Conservation (phyloP, 2,797 vertebrate species). For the Aphelocoma californica region DNA sequence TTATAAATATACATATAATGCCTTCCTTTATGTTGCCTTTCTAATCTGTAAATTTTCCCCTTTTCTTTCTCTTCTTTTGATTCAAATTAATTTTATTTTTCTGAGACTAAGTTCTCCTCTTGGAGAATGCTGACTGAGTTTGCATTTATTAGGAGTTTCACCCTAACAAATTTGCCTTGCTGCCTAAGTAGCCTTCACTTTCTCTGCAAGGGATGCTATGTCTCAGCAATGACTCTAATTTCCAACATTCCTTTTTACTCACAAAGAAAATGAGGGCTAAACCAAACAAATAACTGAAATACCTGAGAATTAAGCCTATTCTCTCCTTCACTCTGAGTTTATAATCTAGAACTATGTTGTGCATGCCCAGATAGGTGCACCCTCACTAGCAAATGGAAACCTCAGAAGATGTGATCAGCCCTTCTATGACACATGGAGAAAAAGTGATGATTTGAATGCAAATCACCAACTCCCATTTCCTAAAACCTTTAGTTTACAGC, state of each 20-base stretch:
- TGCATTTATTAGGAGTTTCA: background rate
- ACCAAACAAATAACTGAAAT: background rate
- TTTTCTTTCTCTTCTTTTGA: background rate
- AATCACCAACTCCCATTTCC: background rate
- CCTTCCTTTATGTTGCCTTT: background rate
- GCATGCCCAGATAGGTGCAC: background rate
- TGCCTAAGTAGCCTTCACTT: background rate
- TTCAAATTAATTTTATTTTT: background rate
- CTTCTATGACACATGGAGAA: background rate
- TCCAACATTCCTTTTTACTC: background rate
- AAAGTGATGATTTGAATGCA: background rate
- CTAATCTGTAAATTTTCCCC: background rate
- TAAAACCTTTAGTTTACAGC: background rate
- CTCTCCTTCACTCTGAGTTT: background rate
- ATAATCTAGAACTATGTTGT: background rate
- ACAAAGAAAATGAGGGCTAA: background rate
- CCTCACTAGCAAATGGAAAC: background rate
- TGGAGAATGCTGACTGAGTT: background rate
- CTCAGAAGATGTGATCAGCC: background rate
- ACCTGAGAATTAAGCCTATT: background rate
- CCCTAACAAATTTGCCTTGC: background rate
- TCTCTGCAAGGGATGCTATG: background rate
- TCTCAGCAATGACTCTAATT: background rate
- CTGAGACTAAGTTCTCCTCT: background rate
- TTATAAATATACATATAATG: background rate